A percentile compares a stretch with the other conserved stretches of the same genome.
Conservation (phyloP, 2,797 vertebrate species). For the Acanthornis magna region DNA sequence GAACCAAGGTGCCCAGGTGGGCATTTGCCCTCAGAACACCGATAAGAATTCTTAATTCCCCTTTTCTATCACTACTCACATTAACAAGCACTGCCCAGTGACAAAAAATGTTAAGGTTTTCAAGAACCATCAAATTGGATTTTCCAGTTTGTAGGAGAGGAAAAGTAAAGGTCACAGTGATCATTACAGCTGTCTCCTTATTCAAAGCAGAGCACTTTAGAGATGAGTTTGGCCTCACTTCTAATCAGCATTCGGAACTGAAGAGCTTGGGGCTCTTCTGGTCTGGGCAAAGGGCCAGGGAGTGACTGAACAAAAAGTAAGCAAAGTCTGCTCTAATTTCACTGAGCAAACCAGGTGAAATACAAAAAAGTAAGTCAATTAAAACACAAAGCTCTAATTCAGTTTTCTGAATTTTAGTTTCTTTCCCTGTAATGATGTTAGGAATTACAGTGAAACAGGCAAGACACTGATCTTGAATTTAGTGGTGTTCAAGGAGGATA, state of each 20-base stretch:
- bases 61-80: background rate
- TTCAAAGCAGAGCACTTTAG: constrained; percentile 4
- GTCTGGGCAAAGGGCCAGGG: constrained; percentile 32
- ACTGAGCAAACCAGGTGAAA: constrained; percentile 34
- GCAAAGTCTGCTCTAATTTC: constrained; percentile 6
- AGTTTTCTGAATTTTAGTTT: background rate
- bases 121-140: background rate
- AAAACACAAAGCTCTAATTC: background rate
- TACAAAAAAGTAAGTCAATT: background rate
- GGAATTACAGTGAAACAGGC: background rate
- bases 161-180: constrained; percentile 17
- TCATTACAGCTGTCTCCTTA: constrained; percentile 6
- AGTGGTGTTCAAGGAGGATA: background rate
- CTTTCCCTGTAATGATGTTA: background rate
- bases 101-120: background rate
- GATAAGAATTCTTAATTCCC: background rate
- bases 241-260: constrained; percentile 20
- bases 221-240: constrained; percentile 15
- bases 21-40: background rate
- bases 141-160: constrained; percentile 10
- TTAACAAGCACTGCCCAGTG: background rate
- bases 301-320: constrained; percentile 13
- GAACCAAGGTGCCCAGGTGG: background rate
- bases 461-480: background rate
- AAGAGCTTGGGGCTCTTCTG: constrained; percentile 6